Percentiles rank a stretch among this genome's conserved stretches.
phyloP scores from a whole-genome alignment of 2,888 invertebrate species.

The Rhodophaea formosa region DNA sequence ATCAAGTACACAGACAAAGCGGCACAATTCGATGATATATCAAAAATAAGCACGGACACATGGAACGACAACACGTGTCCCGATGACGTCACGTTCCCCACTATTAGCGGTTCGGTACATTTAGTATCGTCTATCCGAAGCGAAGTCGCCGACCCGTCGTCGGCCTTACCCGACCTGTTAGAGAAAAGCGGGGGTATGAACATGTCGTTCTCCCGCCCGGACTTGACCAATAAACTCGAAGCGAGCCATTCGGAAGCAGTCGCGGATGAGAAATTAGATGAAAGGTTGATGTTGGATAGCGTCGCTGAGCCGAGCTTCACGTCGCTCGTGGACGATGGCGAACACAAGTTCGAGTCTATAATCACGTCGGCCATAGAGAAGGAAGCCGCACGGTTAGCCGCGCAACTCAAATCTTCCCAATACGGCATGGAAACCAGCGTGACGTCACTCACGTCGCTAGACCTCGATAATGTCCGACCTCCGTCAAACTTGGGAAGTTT shows the following conservation, averaged over 20 bases:
- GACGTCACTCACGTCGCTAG: constrained; percentile 82
- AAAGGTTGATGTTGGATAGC: constrained; percentile 45
- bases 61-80: constrained; percentile 92
- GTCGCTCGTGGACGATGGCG: constrained; percentile 72
- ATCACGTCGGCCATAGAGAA: constrained; percentile 87
- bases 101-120: constrained; percentile 88
- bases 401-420: constrained; percentile 56
- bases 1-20: constrained; percentile 40
- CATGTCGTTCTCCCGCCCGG: constrained; percentile 55
- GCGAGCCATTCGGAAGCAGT: neutral
- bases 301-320: constrained; percentile 62
- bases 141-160: constrained; percentile 68
- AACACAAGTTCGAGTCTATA: constrained; percentile 81
- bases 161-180: constrained; percentile 63
- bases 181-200: constrained; percentile 58
- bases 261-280: constrained; percentile 30
- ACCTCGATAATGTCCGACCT: constrained; percentile 87
- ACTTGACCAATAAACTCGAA: constrained; percentile 64
- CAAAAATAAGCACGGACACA: constrained; percentile 76
- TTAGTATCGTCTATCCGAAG: constrained; percentile 85
- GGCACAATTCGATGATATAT: constrained; percentile 1
- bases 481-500: constrained; percentile 89
- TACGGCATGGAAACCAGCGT: constrained; percentile 80
- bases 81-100: constrained; percentile 90
- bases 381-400: constrained; percentile 86